A percentile compares a stretch with the other conserved stretches of the same genome.
Conservation (phyloP, 2,888 invertebrate species). For the Heliconius charithonia region DNA sequence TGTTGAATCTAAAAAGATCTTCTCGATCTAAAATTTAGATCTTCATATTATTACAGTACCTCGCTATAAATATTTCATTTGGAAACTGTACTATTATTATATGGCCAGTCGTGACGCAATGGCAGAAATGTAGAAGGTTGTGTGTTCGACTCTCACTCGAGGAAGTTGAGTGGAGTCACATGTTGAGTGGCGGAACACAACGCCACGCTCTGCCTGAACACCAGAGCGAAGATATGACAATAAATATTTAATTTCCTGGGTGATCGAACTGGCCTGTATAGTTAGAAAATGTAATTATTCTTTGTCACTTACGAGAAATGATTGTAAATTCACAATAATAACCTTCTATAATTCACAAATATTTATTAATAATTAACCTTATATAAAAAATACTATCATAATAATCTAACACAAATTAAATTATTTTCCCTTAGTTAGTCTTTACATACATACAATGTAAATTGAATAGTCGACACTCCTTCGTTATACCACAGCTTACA, state of each 20-base stretch:
- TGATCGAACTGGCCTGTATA: no score
- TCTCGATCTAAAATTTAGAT: no score
- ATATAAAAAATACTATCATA: not conserved
- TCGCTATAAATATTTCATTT: not conserved
- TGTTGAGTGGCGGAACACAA: no score
- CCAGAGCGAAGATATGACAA: no score
- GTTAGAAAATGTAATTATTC: not conserved
- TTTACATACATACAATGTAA: slow-evolving; percentile 65
- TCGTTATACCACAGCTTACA: slow-evolving; percentile 72
- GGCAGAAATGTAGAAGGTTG: not conserved
- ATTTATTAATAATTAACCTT: slow-evolving; percentile 5
- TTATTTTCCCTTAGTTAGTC: slow-evolving; percentile 49
- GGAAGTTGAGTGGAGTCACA: no score
- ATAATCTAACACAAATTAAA: not conserved
- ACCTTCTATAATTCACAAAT: slow-evolving; percentile 1
- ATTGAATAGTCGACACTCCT: slow-evolving; percentile 63
- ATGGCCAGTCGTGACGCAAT: not conserved
- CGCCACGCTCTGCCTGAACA: no score
- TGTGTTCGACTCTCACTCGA: not conserved
- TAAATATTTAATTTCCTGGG: no score
- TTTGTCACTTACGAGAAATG: not conserved
- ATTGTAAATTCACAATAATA: not conserved
- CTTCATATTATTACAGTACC: not conserved
- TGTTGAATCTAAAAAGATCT: no score
- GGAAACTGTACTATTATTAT: not conserved